phyloP scores from a whole-genome alignment of 2,113 vertebrate species.

The Elephas maximus region DNA sequence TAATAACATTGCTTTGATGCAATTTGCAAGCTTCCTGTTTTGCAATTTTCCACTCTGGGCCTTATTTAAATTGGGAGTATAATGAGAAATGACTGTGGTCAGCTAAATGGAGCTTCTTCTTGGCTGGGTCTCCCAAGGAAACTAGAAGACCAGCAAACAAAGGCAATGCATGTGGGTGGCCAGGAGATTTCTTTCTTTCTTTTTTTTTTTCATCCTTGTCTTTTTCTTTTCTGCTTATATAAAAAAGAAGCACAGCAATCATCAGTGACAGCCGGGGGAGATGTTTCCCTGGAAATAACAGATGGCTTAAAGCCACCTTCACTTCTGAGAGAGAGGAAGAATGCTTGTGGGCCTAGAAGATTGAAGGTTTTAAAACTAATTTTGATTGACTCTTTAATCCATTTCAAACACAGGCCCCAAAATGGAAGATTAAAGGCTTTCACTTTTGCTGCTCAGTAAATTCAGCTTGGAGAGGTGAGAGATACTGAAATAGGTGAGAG shows the following conservation, averaged over 20 bases:
- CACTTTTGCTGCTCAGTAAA: constrained; percentile 55
- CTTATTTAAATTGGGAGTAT: constrained; percentile 64
- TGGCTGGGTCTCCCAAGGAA: constrained; percentile 54
- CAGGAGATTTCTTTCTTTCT: background rate
- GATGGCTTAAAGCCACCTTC: constrained; percentile 72
- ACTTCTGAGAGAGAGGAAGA: constrained; percentile 37
- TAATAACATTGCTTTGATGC: constrained; percentile 64
- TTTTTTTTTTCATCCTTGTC: background rate
- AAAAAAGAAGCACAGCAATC: constrained; percentile 14
- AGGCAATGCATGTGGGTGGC: background rate
- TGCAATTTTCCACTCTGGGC: constrained; percentile 47
- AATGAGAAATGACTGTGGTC: constrained; percentile 70
- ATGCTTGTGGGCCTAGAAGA: constrained; percentile 67
- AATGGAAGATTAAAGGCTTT: constrained; percentile 75
- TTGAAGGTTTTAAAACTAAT: constrained; percentile 66
- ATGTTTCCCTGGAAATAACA: constrained; percentile 49
- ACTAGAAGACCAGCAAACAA: constrained; percentile 57
- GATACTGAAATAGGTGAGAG: background rate
- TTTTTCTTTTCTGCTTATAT: background rate
- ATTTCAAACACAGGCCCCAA: constrained; percentile 63
- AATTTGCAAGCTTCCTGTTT: constrained; percentile 73
- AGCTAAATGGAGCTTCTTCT: constrained; percentile 34
- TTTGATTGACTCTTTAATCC: constrained; percentile 75
- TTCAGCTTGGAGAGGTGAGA: constrained; percentile 52
- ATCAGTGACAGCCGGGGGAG: background rate